These are phyloP conservation scores for Globodera rostochiensis DNA, from an alignment of 1,140 invertebrate species.

Conservation along the genomic window DNA sequence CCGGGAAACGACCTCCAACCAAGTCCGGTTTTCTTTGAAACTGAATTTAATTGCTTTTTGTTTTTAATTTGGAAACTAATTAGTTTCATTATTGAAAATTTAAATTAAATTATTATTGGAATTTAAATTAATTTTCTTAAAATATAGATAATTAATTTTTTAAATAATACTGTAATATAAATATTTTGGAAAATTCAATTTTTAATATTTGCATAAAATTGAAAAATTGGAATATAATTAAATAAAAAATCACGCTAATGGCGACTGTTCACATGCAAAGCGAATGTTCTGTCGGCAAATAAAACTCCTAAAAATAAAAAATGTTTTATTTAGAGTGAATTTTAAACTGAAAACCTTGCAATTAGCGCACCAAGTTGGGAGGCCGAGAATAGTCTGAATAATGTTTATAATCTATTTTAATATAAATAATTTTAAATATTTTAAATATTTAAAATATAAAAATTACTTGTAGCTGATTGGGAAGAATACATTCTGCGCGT, in stretches of 20 bases:
- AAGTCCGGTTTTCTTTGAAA: not conserved
- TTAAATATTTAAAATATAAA: not conserved
- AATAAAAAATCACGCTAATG: not conserved
- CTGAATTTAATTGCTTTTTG: not conserved
- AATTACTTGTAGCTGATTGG: conserved; percentile 20
- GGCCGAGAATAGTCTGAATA: conserved; percentile 18
- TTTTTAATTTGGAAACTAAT: too few species aligned
- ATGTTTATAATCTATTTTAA: not conserved
- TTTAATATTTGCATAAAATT: too few species aligned
- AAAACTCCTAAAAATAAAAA: conserved; percentile 14
- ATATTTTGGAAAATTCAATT: too few species aligned
- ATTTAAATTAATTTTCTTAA: too few species aligned
- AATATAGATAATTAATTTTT: too few species aligned
- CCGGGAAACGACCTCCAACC: not conserved
- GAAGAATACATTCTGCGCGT: conserved; percentile 7
- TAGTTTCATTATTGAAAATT: too few species aligned
- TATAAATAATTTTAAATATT: conserved; percentile 11
- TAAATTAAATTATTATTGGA: too few species aligned
- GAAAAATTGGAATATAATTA: not conserved
- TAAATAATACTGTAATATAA: too few species aligned
- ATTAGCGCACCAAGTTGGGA: conserved; percentile 22
- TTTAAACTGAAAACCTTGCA: not conserved
- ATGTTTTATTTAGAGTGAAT: not conserved
- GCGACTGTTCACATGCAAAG: conserved; percentile 28
- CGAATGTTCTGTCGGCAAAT: conserved; percentile 18